These are phyloP conservation scores for Notothenia coriiceps DNA, from an alignment of 2,113 vertebrate genomes.

Conservation along the genomic window DNA sequence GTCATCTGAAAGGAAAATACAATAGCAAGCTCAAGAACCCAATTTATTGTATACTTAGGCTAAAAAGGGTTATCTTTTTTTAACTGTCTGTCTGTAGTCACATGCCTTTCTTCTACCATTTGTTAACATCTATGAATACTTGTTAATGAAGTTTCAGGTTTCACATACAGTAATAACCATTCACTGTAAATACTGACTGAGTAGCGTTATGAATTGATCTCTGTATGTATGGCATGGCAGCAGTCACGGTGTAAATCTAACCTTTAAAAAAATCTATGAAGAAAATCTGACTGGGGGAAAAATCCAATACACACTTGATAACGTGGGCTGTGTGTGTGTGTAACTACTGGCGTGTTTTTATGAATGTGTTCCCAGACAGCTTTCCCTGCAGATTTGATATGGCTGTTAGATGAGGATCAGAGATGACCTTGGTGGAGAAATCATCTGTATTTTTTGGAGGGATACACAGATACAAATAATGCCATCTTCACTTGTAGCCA, in stretches of 20 bases:
- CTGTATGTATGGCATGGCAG: conserved; percentile 1
- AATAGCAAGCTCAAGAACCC: conserved; percentile 23
- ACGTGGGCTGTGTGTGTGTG: background rate
- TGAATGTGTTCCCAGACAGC: conserved; percentile 15
- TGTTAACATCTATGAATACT: background rate
- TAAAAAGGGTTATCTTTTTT: no score
- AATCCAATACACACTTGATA: conserved; percentile 10
- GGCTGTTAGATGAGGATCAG: conserved; percentile 37
- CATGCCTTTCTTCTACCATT: background rate
- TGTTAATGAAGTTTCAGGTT: background rate
- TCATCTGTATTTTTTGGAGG: conserved; percentile 9
- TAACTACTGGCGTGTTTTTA: background rate
- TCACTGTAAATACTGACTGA: background rate
- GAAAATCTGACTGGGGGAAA: conserved; percentile 9
- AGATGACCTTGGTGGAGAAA: conserved; percentile 44
- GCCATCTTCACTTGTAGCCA: background rate
- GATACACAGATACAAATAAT: background rate
- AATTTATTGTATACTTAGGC: no score
- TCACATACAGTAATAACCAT: background rate
- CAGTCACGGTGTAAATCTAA: conserved; percentile 26
- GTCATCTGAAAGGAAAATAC: background rate
- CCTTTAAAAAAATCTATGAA: conserved; percentile 56
- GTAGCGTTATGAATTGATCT: background rate
- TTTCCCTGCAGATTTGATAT: conserved; percentile 32
- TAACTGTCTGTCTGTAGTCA: background rate